Percentiles rank a stretch among this genome's conserved stretches.
Conservation (phyloP, 2,888 invertebrate genomes). For the Cetonia aurata region DNA sequence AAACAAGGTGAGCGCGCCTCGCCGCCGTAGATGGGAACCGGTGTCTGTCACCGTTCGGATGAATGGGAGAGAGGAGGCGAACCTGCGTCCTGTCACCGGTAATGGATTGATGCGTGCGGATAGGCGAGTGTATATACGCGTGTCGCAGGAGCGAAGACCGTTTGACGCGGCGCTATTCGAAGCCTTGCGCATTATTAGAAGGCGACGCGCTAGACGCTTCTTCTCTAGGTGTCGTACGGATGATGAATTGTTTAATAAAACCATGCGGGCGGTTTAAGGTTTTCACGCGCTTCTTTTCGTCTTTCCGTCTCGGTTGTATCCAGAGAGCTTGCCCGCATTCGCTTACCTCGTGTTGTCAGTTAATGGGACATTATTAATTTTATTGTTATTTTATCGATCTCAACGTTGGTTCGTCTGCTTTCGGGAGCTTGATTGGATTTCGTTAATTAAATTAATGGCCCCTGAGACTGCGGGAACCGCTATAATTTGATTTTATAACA, state of each 20-base stretch:
- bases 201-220: constrained; percentile 7
- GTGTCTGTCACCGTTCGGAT: constrained; percentile 30
- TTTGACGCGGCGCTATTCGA: constrained; percentile 20
- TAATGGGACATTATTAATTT: constrained; percentile 40
- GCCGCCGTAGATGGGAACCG: constrained; percentile 30
- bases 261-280: constrained; percentile 41
- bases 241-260: constrained; percentile 44
- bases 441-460: constrained; percentile 31
- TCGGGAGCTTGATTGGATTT: constrained; percentile 31
- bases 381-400: constrained; percentile 38
- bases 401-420: background rate
- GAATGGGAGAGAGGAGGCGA: constrained; percentile 30
- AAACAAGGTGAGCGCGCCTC: constrained; percentile 22
- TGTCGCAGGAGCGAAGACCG: constrained; percentile 3
- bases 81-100: constrained; percentile 39
- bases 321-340: constrained; percentile 29
- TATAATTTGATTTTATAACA: constrained; percentile 23
- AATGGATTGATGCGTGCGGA: constrained; percentile 38
- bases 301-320: constrained; percentile 5
- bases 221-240: constrained; percentile 38
- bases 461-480: background rate
- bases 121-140: background rate
- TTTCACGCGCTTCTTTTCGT: constrained; percentile 35
- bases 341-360: constrained; percentile 28
- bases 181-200: constrained; percentile 31